Base-by-base conservation (phyloP, 2,797 vertebrate species). In the Melanotaenia trifasciata region DNA sequence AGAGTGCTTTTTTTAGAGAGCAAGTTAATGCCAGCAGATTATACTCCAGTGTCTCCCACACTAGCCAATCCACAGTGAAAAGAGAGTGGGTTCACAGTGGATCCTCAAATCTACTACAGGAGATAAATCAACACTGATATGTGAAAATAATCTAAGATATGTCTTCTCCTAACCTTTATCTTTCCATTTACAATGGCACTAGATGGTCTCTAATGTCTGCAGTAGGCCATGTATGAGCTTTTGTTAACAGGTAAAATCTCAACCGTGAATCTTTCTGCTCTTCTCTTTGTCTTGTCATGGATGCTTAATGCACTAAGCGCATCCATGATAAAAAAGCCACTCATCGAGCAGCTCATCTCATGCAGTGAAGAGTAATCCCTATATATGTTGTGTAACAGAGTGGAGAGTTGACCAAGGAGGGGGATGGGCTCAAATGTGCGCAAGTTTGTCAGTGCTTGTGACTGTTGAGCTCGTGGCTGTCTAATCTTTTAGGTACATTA, bases 301-400 rank as follows among this genome's bases (percentile, higher is more conserved):
- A 64, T 68, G 70, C 54, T 38, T 72, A 51, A 59, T 76, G 70
- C 86, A 77, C 79, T 62, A 60, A 87, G 79, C 83, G 70, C 84
- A 80, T 84, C 79, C 69, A 63, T 71, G 84, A 89, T 88, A 92
- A 92, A 91, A 92, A 92, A 91, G 90, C 90, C 90, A 92, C 88
- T 92, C 89, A 91, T 87, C 67, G 76, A 90, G 89, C 85, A 78
- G 89, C 88, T 90, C 85, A 86, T 91, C 87, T 88, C 80, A 83
- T 88, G 91, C 89, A 90, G 88, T 86, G 77, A 24, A 79, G 92
- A 78, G 82, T 94, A 94, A 94, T 94, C 95, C 94, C 87, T 89
- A 93, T 94, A 91, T 94, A 95, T 91, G 93, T 96, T 96, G 96
- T 95, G 93, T 96, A 96, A 96, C 94, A 79, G 80, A 90, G 93